Conservation (phyloP, 2,113 vertebrate genomes). For the Syngnathus scovelli region DNA sequence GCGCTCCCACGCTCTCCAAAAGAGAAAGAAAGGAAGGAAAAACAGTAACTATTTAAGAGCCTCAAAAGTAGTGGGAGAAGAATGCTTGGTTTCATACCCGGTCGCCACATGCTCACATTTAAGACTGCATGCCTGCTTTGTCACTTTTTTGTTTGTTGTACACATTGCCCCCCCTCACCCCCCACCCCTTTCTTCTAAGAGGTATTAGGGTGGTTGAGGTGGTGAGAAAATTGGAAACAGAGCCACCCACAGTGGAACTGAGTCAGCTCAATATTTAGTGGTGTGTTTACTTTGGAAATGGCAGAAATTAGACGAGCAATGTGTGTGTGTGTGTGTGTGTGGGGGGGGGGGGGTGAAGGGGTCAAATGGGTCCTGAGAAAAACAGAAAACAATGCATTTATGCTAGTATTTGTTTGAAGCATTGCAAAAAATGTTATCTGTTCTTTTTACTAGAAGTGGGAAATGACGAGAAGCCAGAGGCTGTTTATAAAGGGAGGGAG, state of each 20-base stretch:
- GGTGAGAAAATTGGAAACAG: slow-evolving; percentile 76
- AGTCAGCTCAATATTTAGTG: slow-evolving; percentile 61
- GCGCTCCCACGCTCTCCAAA: slow-evolving; percentile 64
- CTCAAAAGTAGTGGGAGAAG: slow-evolving; percentile 35
- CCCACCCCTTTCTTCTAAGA: slow-evolving; percentile 10
- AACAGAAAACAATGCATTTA: slow-evolving; percentile 34
- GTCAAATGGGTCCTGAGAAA: slow-evolving; percentile 15
- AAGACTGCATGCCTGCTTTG: slow-evolving; percentile 32
- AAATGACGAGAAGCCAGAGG: slow-evolving; percentile 28
- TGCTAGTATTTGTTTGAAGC: slow-evolving; percentile 13
- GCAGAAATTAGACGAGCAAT: slow-evolving; percentile 21
- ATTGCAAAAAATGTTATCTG: slow-evolving; percentile 10
- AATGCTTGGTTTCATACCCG: slow-evolving; percentile 4
- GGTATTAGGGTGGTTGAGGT: slow-evolving; percentile 57
- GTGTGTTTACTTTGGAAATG: slow-evolving; percentile 63
- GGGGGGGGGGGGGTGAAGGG: not conserved
- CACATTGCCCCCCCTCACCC: slow-evolving; percentile 24
- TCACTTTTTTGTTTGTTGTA: slow-evolving; percentile 44
- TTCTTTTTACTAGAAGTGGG: not conserved
- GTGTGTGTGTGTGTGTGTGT: not conserved
- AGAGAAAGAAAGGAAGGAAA: slow-evolving; percentile 63
- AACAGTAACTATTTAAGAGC: slow-evolving; percentile 53
- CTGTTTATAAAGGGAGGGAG: slow-evolving; percentile 66
- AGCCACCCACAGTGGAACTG: slow-evolving; percentile 70
- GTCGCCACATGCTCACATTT: slow-evolving; percentile 7